Percentiles rank a stretch among this genome's conserved stretches.
Evolutionary conservation across 1,140 invertebrate species (phyloP).

Genomic region (Monochamus saltuarius): DNA sequence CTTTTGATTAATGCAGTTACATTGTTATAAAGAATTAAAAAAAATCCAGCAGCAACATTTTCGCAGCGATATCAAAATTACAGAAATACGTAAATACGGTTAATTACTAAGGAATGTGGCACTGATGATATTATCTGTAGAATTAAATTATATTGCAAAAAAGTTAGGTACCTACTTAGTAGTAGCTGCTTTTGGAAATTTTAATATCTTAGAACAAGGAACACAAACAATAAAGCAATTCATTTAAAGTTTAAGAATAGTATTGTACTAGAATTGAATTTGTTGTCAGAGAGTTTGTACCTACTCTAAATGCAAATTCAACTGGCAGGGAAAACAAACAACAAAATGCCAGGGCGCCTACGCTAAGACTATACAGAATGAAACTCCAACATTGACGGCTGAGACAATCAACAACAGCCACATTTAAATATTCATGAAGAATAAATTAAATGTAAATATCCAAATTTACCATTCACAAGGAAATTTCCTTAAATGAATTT

Average conservation of each 20-base stretch:
- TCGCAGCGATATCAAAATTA: too few species aligned
- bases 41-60: too few species aligned
- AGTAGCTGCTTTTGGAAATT: too few species aligned
- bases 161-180: too few species aligned
- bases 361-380: conserved; percentile 4
- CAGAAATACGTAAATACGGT: too few species aligned
- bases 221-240: neutral
- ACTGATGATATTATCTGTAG: too few species aligned
- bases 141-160: too few species aligned
- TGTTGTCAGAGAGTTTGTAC: conserved; percentile 35
- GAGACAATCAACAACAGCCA: conserved; percentile 7
- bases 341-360: conserved; percentile 21
- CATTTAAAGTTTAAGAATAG: conserved; percentile 28
- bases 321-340: conserved; percentile 28
- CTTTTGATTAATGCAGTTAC: too few species aligned
- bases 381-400: conserved; percentile 1
- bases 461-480: conserved; percentile 4
- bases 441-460: conserved; percentile 21
- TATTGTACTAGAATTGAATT: conserved; percentile 23
- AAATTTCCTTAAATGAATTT: conserved; percentile 33
- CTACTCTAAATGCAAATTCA: conserved; percentile 38
- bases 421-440: conserved; percentile 20
- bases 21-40: too few species aligned
- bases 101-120: too few species aligned
- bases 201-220: too few species aligned